Conservation (phyloP, 2,797 vertebrate genomes). For the Coluber constrictor region DNA sequence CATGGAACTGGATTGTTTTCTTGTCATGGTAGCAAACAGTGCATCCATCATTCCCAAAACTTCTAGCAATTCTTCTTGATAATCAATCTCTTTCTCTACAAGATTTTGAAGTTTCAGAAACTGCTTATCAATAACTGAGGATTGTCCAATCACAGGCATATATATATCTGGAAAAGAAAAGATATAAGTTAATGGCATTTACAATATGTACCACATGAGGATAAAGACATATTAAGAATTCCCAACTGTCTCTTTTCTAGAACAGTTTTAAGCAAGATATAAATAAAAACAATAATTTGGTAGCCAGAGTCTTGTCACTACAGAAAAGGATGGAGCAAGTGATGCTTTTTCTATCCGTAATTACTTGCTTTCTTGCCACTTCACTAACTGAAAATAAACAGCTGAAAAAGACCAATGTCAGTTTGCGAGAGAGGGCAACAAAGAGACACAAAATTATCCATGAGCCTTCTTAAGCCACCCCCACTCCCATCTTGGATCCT, state of each 20-base stretch:
- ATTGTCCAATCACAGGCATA: constrained; percentile 82
- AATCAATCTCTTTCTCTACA: constrained; percentile 85
- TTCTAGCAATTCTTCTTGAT: constrained; percentile 88
- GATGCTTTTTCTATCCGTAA: not conserved
- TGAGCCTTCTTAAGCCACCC: not conserved
- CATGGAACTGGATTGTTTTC: constrained; percentile 68
- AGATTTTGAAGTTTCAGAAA: constrained; percentile 86
- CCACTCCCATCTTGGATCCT: not conserved
- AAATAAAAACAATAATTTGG: not conserved
- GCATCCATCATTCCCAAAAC: constrained; percentile 96
- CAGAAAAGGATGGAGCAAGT: not conserved
- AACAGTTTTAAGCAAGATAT: not conserved
- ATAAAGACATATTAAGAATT: not conserved
- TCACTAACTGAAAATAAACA: not conserved
- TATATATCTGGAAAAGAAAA: constrained; percentile 82
- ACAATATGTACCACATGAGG: not conserved
- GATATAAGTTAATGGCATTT: not conserved
- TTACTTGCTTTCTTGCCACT: too few relatives aligned
- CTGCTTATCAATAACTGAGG: constrained; percentile 84
- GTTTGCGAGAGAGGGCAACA: not conserved
- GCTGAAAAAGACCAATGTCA: not conserved
- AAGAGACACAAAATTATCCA: not conserved
- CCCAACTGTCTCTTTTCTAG: not conserved
- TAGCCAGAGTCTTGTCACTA: not conserved
- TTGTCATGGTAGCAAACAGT: constrained; percentile 85